phyloP scores from a whole-genome alignment of 2,888 invertebrate genomes.

The Trichogramma dendrolimi region DNA sequence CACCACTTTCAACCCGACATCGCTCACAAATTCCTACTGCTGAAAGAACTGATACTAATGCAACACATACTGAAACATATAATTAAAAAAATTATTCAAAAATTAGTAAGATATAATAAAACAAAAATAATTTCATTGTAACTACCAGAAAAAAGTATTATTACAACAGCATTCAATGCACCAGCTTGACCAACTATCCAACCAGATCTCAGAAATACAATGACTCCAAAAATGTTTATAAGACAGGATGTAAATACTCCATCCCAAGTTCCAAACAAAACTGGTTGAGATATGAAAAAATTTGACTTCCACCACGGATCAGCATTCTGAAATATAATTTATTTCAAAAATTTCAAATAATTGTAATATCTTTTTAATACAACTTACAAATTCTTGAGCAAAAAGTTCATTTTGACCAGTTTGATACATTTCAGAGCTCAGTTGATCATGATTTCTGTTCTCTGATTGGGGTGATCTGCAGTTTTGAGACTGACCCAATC shows the following conservation, averaged over 20 bases:
- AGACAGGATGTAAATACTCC: constrained; percentile 97
- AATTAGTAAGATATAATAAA: constrained; percentile 4
- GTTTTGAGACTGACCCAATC: constrained; percentile 53
- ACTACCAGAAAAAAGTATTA: constrained; percentile 75
- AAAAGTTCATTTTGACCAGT: constrained; percentile 87
- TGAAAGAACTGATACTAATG: constrained; percentile 86
- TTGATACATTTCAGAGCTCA: constrained; percentile 77
- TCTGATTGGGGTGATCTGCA: constrained; percentile 58
- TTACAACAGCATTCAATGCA: constrained; percentile 72
- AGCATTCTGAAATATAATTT: constrained; percentile 59
- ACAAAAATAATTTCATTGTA: not conserved
- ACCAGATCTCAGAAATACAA: constrained; percentile 92
- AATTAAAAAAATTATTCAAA: constrained; percentile 7
- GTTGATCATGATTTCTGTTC: constrained; percentile 67
- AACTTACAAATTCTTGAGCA: constrained; percentile 79
- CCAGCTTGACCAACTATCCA: constrained; percentile 96
- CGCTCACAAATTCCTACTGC: constrained; percentile 95
- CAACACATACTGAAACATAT: constrained; percentile 71
- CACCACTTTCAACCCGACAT: constrained; percentile 93
- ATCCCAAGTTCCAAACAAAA: constrained; percentile 96
- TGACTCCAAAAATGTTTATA: constrained; percentile 96
- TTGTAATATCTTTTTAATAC: constrained; percentile 5
- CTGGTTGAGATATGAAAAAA: constrained; percentile 93
- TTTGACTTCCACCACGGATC: constrained; percentile 95
- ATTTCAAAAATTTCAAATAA: constrained; percentile 12